phyloP scores from a whole-genome alignment of 2,888 invertebrate genomes.

The Sussaba pulchella region DNA sequence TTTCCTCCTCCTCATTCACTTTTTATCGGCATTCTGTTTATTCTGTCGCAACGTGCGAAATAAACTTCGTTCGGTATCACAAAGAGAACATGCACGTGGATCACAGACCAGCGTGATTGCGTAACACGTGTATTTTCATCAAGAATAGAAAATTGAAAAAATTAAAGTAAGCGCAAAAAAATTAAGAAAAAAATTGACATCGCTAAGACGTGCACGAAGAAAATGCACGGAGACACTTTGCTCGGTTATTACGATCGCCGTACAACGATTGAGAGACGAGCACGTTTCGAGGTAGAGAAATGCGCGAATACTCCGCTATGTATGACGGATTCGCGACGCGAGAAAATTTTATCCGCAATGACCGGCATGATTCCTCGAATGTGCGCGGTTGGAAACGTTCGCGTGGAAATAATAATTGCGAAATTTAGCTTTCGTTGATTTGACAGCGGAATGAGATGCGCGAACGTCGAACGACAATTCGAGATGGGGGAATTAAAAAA shows the following conservation, averaged over 20 bases:
- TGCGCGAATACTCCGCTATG: not conserved
- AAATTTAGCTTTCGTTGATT: conserved; percentile 18
- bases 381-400: no score
- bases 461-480: not conserved
- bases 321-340: no score
- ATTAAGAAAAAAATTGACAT: not conserved
- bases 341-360: not conserved
- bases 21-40: conserved; percentile 21
- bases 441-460: not conserved
- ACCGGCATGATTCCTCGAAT: not conserved
- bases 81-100: conserved; percentile 4
- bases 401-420: conserved; percentile 3
- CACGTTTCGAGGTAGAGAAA: not conserved
- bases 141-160: not conserved
- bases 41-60: not conserved
- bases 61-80: not conserved
- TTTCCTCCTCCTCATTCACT: not conserved
- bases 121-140: conserved; percentile 33
- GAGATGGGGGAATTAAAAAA: not conserved
- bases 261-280: not conserved
- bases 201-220: not conserved
- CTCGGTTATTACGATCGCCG: conserved; percentile 12
- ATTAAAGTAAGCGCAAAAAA: not conserved
- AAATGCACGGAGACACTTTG: conserved; percentile 41
- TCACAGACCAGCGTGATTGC: conserved; percentile 20